Base-by-base conservation (phyloP, 2,113 vertebrate species). In the Clarias gariepinus region DNA sequence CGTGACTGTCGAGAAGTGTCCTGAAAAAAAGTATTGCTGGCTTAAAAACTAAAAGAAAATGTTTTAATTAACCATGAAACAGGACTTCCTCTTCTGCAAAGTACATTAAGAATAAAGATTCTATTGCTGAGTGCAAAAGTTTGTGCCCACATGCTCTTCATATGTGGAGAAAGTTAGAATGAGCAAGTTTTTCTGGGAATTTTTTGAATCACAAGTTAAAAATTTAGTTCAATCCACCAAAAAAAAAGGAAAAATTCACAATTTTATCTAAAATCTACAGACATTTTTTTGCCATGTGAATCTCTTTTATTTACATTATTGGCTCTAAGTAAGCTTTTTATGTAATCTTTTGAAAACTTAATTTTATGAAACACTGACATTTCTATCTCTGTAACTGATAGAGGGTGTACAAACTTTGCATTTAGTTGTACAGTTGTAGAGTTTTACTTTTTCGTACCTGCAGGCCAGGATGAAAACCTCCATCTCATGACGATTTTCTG, bases 381-480 rank as follows among this genome's bases (percentile, higher is more conserved):
- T 71, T 19, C 68, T 71, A 71, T 71, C 30, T 9, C 30, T 36
- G 68, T 33, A 73, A 74, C 10, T 12, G 36, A 19, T 74, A n/a
- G 33, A 41, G 10, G 69, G 36, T 53, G 36, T 53, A n/a, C 41
- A 25, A 76, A 76, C 73, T 7, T 53, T 77, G 4, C 23, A 53
- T 52, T 53, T 11, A 28, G 2, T 3, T 5, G 19, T 23, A 47
- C 19, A 73, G 19, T 52, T 23, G 25, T 13, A 7, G 10, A 74
- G 19, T 47, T 36, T 71, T 47, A 23, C 18, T 23, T 52, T 74
- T 52, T 23, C 11, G 52, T 47, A 97, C 96, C 96, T 91, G 94
- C 93, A 82, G 96, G 96, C 96, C 96, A 97, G 33, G 95, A 94
- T 86, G 96, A 96, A 94, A 96, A 97, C 93, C 96, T 96, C 96